Evolutionary conservation across 1,140 invertebrate species (phyloP).

Genomic region (Eupristina koningsbergeri): DNA sequence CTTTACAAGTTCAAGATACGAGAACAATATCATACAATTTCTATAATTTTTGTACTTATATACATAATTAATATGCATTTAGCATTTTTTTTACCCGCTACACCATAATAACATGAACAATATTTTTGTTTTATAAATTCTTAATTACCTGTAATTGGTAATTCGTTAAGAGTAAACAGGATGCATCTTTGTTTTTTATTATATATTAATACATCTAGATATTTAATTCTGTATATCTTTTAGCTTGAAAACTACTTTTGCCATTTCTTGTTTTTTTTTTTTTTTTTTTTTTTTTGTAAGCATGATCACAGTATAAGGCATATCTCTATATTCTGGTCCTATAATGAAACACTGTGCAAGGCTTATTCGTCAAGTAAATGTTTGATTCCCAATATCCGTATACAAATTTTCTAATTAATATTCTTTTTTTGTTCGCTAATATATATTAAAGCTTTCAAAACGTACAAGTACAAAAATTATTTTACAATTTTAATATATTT

Average conservation of each 20-base stretch:
- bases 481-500: conserved; percentile 2
- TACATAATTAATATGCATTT: conserved; percentile 57
- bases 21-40: neutral
- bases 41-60: conserved; percentile 48
- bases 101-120: conserved; percentile 61
- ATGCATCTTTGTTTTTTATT: conserved; percentile 51
- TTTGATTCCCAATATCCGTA: conserved; percentile 14
- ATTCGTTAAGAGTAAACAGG: conserved; percentile 52
- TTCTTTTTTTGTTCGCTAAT: neutral
- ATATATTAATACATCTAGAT: conserved; percentile 50
- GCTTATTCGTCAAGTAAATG: conserved; percentile 22
- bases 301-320: conserved; percentile 58
- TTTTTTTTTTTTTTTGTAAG: conserved; percentile 51
- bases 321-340: conserved; percentile 41
- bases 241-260: conserved; percentile 49
- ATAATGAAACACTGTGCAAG: conserved; percentile 41
- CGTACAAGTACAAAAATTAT: conserved; percentile 4
- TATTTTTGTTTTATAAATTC: conserved; percentile 55
- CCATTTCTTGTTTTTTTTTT: conserved; percentile 21
- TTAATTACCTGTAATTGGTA: conserved; percentile 51
- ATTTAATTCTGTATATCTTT: conserved; percentile 44
- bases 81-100: conserved; percentile 56
- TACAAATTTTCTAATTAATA: neutral
- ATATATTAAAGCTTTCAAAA: neutral
- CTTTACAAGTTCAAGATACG: conserved; percentile 13